These are phyloP conservation scores for Synanthedon formicaeformis DNA, from an alignment of 2,888 invertebrate species.

Conservation along the genomic window DNA sequence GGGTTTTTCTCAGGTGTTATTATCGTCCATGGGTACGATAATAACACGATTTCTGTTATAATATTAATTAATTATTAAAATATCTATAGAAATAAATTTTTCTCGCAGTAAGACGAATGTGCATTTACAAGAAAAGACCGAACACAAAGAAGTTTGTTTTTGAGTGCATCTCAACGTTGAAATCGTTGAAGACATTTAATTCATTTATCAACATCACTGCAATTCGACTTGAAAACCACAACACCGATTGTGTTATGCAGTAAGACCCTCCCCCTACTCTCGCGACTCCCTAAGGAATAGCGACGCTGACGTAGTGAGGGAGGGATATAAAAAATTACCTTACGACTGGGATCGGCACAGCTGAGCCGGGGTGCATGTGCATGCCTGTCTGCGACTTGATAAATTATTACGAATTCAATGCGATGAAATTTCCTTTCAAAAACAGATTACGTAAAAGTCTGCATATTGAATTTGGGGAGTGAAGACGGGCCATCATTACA, in stretches of 20 bases:
- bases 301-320: conserved; percentile 33
- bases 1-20: no score
- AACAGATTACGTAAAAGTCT: conserved; percentile 24
- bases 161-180: no score
- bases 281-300: conserved; percentile 33
- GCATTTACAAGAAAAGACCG: no score
- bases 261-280: conserved; percentile 11
- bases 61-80: no score
- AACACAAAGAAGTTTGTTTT: no score
- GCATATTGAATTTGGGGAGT: background rate
- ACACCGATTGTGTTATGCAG: conserved; percentile 14
- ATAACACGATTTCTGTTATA: no score
- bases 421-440: conserved; percentile 43
- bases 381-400: conserved; percentile 50
- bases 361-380: conserved; percentile 57
- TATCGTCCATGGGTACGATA: no score
- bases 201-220: background rate
- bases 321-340: conserved; percentile 54
- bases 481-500: no score
- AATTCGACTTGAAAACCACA: conserved; percentile 26
- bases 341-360: conserved; percentile 42
- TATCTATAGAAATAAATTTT: no score
- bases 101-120: no score
- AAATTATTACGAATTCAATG: conserved; percentile 55
- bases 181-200: background rate